Percentiles rank a stretch among this genome's conserved stretches.
phyloP scores from a whole-genome alignment of 53 echinoderm and acorn worm species.

The Echinarachnius parma region DNA sequence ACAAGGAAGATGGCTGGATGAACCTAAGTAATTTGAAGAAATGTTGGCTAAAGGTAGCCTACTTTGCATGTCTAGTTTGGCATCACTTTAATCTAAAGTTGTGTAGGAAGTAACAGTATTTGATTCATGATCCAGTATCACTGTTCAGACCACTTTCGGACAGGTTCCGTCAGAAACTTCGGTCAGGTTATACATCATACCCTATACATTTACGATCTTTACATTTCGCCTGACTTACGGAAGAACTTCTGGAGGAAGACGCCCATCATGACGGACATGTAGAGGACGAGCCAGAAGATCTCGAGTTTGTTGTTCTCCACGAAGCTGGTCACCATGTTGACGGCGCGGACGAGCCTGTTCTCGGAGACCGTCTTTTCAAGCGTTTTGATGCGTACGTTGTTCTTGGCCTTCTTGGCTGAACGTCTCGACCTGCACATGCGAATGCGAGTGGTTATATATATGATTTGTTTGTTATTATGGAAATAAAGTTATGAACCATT shows the following conservation, averaged over 20 bases:
- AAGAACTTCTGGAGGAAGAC: constrained; percentile 46
- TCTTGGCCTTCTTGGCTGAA: constrained; percentile 17
- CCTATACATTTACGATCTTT: not conserved
- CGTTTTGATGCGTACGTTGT: constrained; percentile 24
- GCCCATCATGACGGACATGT: constrained; percentile 39
- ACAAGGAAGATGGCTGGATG: too few relatives aligned
- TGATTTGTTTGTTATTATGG: too few relatives aligned
- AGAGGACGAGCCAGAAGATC: constrained; percentile 57
- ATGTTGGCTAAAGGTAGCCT: too few relatives aligned
- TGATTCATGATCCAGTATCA: too few relatives aligned
- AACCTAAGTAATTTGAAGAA: too few relatives aligned
- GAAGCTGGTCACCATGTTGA: constrained; percentile 35
- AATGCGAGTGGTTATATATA: not conserved
- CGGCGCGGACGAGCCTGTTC: constrained; percentile 11
- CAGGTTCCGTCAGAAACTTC: too few relatives aligned
- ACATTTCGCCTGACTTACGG: constrained; percentile 11
- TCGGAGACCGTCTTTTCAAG: constrained; percentile 29
- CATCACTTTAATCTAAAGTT: too few relatives aligned
- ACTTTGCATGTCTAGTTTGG: too few relatives aligned
- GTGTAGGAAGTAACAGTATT: too few relatives aligned
- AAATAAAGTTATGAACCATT: too few relatives aligned
- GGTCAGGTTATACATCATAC: too few relatives aligned
- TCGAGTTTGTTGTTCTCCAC: constrained; percentile 64
- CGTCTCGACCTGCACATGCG: not conserved
- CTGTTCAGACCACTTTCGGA: too few relatives aligned